These are phyloP conservation scores for Erebia epiphron DNA, from an alignment of 2,888 invertebrate species.

Conservation along the genomic window DNA sequence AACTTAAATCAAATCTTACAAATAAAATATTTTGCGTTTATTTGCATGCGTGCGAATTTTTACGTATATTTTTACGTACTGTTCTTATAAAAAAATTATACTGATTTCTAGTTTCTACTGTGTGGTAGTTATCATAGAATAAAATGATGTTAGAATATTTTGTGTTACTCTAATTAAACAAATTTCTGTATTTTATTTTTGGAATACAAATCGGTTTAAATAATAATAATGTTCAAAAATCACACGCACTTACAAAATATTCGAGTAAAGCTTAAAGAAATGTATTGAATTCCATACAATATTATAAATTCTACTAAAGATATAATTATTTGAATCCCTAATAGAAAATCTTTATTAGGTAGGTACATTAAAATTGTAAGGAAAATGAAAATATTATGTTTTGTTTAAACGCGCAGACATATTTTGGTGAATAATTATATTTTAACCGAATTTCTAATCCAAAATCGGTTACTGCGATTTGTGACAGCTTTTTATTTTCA, in stretches of 20 bases:
- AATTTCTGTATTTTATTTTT: too few species aligned
- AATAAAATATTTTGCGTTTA: constrained; percentile 21
- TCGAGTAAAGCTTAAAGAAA: constrained; percentile 33
- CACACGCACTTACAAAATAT: constrained; percentile 32
- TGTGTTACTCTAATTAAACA: too few species aligned
- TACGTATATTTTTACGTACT: constrained; percentile 11
- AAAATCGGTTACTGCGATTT: neutral
- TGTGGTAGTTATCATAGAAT: neutral
- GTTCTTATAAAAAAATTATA: neutral
- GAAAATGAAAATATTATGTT: neutral
- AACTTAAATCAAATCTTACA: constrained; percentile 26
- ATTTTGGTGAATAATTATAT: neutral
- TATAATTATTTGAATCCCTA: neutral
- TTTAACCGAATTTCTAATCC: neutral
- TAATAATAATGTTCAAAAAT: neutral
- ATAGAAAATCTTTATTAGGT: neutral
- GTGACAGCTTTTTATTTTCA: neutral
- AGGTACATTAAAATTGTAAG: neutral
- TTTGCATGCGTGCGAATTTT: constrained; percentile 9
- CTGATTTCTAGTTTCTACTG: neutral
- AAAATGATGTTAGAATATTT: neutral
- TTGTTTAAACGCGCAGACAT: neutral
- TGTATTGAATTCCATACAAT: constrained; percentile 20
- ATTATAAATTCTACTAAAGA: constrained; percentile 5
- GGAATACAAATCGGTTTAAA: neutral